Base-by-base conservation (phyloP, 2,797 vertebrate species). In the Hemibagrus guttatus region DNA sequence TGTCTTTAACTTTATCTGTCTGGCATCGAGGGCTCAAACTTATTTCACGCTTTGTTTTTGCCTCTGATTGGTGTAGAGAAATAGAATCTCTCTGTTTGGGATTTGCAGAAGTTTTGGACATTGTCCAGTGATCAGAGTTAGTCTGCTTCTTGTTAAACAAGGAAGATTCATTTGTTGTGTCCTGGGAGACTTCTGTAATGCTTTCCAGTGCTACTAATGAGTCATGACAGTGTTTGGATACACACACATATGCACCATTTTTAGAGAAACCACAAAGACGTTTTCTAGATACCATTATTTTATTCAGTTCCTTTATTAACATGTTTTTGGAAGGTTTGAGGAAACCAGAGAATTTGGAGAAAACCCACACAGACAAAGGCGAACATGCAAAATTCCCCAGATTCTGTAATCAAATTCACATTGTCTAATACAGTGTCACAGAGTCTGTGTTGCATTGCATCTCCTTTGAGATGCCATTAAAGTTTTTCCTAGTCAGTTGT, bases 131-230 rank as follows among this genome's bases (percentile, higher is more conserved):
- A 78, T 23, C n/a, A 12, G 52, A 56, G 75, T 78, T 4, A 2
- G 49, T 78, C 52, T 56, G 75, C 52, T 31, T 4, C 74, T 58
- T 56, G 75, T 78, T 58, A 78, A 56, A 76, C 12, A 75, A 52
- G 72, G 46, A 78, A 78, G 9, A 12, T 52, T 17, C 19, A 1
- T 58, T 17, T 78, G 52, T 78, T 78, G 28, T 78, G 54, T 28
- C 28, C 52, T 21, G 8, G 8, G 17, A 78, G 9, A 78, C 14
- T 11, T 78, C 19, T 79, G 19, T 39, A 42, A 42, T 59, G 21
- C 31, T 26, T 59, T 61, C 76, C 56, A 80, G 21, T 59, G 19
- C 31, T 7, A 39, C 5, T 58, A 76, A 54, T 54, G 16, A 76
- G 54, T 28, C 9, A 56, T 56, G 17, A 56, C 4, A 1, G 17